A percentile compares a stretch with the other conserved stretches of the same genome.
phyloP scores from a whole-genome alignment of 1,140 invertebrate species.

The Caenorhabditis latens region DNA sequence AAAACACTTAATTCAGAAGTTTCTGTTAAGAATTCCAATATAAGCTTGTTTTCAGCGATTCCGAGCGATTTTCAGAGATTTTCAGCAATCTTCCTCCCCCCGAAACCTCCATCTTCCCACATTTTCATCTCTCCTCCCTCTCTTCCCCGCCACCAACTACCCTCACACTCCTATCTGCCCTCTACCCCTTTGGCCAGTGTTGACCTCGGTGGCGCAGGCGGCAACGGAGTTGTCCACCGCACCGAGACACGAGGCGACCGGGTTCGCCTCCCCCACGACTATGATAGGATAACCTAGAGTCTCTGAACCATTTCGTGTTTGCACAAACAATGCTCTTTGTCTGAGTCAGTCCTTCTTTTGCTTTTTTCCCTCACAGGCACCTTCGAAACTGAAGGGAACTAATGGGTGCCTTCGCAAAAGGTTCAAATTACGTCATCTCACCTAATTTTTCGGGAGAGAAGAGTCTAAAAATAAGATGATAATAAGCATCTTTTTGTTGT shows the following conservation, averaged over 20 bases:
- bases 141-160: background rate
- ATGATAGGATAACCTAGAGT: slow-evolving; percentile 56
- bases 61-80: too few species aligned
- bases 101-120: too few species aligned
- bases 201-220: slow-evolving; percentile 34
- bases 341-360: slow-evolving; percentile 48
- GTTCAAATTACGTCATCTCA: slow-evolving; percentile 4
- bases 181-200: background rate
- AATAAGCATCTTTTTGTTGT: background rate
- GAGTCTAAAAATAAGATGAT: slow-evolving; percentile 46
- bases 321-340: slow-evolving; percentile 50
- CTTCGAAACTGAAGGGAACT: too few species aligned
- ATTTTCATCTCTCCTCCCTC: background rate
- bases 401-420: background rate
- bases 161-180: background rate
- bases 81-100: too few species aligned
- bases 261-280: slow-evolving; percentile 15
- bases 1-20: too few species aligned
- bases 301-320: slow-evolving; percentile 56
- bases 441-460: background rate
- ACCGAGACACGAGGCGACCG: background rate
- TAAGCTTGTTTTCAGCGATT: too few species aligned
- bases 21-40: too few species aligned
- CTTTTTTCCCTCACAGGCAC: background rate
- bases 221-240: background rate